Base-by-base conservation (phyloP, 2,797 vertebrate species). In the Hafferia zeledoni region DNA sequence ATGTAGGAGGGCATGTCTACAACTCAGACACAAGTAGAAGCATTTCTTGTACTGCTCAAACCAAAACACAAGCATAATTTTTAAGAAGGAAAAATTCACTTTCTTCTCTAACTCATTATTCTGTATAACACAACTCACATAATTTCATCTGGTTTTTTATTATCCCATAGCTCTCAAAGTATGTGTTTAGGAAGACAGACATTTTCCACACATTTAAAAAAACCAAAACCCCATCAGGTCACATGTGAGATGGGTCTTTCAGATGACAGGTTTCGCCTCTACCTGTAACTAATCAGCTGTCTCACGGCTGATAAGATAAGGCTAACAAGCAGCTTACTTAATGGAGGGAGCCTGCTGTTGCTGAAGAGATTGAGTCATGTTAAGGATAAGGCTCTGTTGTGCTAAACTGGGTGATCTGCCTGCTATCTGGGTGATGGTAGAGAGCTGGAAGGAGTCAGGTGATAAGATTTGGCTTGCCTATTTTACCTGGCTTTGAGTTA, bases 241-340 rank as follows among this genome's bases (percentile, higher is more conserved):
- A 75, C 52, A 15, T 72, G 82, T 71, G 57, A 72, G 75, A 44
- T 55, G 49, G n/a, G 25, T 33, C 72, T 91, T 91, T 93, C 74
- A 63, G 82, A 33, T 49, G 82, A 41, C 24, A 31, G 61, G 37
- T 68, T 95, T 89, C 93, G 65, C 59, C 31, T 75, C 44, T 35
- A 94, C 95, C 94, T 95, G 92, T 86, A 89, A 64, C 37, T 95
- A 82, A 91, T 88, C 91, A 95, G 72, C 91, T 94, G 87, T 78
- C 67, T 90, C 55, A 65, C 69, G 83, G 56, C 79, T 95, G 89
- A 92, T 93, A 57, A 92, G 94, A 95, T 94, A 96, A 96, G 72
- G 70, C 92, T 94, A 96, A 96, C 92, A 96, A 97, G 94, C 87
- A 96, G 94, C 91, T 97, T 95, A 94, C 65, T 87, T 91, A 79